Evolutionary conservation across 2,113 vertebrate species (phyloP), one percentile per base, ranked within the genome.

Genomic region (Festucalex cinctus): DNA sequence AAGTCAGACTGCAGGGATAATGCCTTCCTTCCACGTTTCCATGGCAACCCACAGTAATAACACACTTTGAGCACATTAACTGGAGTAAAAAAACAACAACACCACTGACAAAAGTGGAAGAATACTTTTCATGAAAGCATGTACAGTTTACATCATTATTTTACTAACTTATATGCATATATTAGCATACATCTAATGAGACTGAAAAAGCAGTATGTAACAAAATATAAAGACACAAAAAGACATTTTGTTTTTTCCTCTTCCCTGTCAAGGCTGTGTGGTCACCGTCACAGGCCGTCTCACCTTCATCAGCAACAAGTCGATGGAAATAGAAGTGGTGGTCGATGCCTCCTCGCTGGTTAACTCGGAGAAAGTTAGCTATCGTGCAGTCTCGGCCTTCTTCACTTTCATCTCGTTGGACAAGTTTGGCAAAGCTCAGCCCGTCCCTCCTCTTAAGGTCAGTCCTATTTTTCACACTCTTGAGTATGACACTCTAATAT

Each of bases 321-420:
- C 97, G 26, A 98, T 99, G 95, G 97, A 98, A 76, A 97, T 99
- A 0, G 95, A 98, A 78, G 96, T 98, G 67, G 87, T 97, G 77
- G 97, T 98, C 63, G 96, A 98, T 0, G 94, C 93, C 0, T 90
- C 95, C 79, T 92, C 92, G 0, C 84, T 97, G 39, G 77, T 95
- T 71, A 91, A 93, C 0, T 77, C 83, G 14, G 75, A 89, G 0
- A 87, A 90, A 71, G 92, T 87, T 54, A 92, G 90, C 66, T 95
- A 94, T 81, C 92, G 94, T 0, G 94, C 95, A 0, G 96, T 95
- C 83, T 96, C 94, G 3, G 97, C 96, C 65, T 97, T 95, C 90
- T 97, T 99, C 85, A 97, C 94, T 71, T 98, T 92, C 0, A 95
- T 99, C 80, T 98, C 96, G 37, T 91, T 99, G 78, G 96, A 93